These are phyloP conservation scores for Phainopepla nitens DNA, from an alignment of 2,113 vertebrate species.

Conservation along the genomic window DNA sequence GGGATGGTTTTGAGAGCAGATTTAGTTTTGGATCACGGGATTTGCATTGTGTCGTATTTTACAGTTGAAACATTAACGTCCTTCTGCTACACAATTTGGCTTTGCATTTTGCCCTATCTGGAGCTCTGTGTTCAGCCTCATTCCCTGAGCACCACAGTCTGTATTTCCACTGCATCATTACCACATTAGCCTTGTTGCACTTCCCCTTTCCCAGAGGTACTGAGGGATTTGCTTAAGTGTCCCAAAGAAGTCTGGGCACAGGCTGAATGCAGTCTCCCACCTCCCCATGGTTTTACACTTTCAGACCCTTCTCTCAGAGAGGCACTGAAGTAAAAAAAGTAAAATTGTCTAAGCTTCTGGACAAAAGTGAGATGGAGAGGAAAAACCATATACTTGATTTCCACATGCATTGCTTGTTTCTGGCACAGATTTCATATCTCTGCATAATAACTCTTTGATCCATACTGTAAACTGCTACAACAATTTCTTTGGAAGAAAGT, in stretches of 20 bases:
- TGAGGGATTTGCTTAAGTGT: neutral
- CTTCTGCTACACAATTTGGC: neutral
- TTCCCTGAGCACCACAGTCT: accelerated
- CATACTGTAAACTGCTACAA: neutral
- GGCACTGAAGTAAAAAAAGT: neutral
- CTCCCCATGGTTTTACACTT: neutral
- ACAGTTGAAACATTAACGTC: neutral
- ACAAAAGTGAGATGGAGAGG: neutral
- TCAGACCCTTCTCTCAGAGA: neutral
- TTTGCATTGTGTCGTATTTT: neutral
- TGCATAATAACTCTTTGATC: neutral
- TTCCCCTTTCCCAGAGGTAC: neutral
- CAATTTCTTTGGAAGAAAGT: neutral
- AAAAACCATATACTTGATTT: neutral
- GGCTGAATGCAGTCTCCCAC: accelerated
- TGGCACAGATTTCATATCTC: neutral
- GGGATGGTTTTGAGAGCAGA: neutral
- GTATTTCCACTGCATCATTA: neutral
- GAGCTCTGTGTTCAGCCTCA: neutral
- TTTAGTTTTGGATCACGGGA: neutral
- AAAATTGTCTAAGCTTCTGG: neutral
- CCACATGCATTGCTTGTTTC: neutral
- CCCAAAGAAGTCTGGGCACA: neutral
- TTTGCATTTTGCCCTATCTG: neutral
- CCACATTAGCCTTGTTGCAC: neutral